Percentiles rank a stretch among this genome's conserved stretches.
Evolutionary conservation across 2,797 vertebrate genomes (phyloP).

Genomic region (Periophthalmus magnuspinnatus): DNA sequence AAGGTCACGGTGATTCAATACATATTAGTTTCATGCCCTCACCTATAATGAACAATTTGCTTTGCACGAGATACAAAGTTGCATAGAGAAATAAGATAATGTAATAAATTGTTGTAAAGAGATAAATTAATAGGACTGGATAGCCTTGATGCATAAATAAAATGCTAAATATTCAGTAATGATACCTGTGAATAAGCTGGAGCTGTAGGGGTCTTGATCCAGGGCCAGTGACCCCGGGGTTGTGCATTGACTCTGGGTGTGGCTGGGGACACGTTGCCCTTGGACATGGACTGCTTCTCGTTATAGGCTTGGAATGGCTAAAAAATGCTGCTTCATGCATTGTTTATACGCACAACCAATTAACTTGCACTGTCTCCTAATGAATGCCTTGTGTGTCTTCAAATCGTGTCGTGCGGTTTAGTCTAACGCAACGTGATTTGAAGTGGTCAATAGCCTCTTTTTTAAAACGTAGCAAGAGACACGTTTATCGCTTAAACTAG

Average conservation of each 20-base stretch:
- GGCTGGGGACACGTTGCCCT: conserved; percentile 14
- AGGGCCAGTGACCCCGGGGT: neutral
- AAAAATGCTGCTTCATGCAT: neutral
- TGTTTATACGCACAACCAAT: neutral
- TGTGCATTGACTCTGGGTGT: conserved; percentile 16
- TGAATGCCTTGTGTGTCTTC: neutral
- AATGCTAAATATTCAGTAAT: neutral
- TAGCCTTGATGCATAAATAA: neutral
- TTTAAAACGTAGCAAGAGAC: no score
- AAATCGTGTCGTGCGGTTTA: no score
- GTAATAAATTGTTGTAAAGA: neutral
- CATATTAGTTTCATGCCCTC: neutral
- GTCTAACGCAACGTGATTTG: neutral
- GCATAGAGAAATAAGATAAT: neutral
- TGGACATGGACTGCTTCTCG: neutral
- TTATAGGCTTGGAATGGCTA: neutral
- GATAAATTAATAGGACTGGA: neutral
- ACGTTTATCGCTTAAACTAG: no score
- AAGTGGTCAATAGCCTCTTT: no score
- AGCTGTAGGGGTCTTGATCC: conserved; percentile 13
- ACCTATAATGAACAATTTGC: neutral
- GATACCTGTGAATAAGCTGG: conserved; percentile 14
- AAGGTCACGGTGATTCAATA: conserved; percentile 13
- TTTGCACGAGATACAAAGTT: neutral
- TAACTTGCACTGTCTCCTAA: neutral